Conservation (phyloP, 2,113 vertebrate genomes). For the Rhinopomastus cyanomelas region DNA sequence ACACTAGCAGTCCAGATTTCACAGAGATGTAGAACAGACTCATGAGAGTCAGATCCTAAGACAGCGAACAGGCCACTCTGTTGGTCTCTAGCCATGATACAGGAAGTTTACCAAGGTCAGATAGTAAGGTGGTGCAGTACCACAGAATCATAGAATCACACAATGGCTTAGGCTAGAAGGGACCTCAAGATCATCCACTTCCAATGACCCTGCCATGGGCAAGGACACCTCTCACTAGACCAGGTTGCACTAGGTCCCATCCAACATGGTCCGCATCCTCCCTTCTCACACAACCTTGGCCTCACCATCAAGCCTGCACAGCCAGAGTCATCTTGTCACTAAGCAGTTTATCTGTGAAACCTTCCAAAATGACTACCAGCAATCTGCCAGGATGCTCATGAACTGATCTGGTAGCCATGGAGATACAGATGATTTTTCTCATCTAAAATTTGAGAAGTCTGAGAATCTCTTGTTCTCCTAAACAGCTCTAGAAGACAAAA, state of each 20-base stretch:
- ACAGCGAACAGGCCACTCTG: neutral
- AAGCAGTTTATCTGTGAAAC: neutral
- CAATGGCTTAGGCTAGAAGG: no score
- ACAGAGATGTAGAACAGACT: neutral
- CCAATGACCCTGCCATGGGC: no score
- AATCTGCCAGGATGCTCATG: slow-evolving; percentile 1
- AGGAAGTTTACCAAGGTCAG: neutral
- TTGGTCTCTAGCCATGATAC: neutral
- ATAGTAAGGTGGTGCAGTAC: neutral
- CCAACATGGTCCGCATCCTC: no score
- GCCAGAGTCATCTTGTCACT: neutral
- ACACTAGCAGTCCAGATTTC: no score
- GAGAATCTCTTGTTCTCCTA: slow-evolving; percentile 37
- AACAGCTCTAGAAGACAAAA: slow-evolving; percentile 6
- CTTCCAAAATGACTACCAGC: slow-evolving; percentile 27
- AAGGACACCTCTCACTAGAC: no score
- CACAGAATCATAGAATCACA: no score
- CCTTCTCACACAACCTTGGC: neutral
- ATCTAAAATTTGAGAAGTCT: slow-evolving; percentile 49
- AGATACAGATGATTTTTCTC: slow-evolving; percentile 22
- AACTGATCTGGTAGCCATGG: slow-evolving; percentile 59
- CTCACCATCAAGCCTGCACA: neutral
- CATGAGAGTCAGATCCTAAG: fast-evolving
- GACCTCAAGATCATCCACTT: no score
- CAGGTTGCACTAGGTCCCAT: no score